Evolutionary conservation across 2,888 invertebrate genomes (phyloP), one percentile per base, ranked within the genome.

Genomic region (Temnothorax rugatulus): DNA sequence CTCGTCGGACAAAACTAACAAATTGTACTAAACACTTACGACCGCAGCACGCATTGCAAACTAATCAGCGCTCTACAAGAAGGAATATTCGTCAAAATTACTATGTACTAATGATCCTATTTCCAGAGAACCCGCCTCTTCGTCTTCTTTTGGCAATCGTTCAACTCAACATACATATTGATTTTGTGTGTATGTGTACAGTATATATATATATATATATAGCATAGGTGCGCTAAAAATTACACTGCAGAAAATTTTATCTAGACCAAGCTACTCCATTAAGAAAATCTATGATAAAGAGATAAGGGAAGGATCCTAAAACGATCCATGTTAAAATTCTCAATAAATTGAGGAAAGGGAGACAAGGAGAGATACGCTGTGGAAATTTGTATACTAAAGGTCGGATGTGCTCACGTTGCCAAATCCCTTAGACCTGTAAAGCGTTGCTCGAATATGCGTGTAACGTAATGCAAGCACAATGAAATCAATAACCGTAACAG

Each of bases 61-160:
- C 77, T 83, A 83, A 83, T 83, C 59, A 66, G 77, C 66, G 64
- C 57, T 77, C 82, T 75, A 77, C 77, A 38, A 77, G 38, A 50
- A 34, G 66, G n/a, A 57, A 64, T 66, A 54, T 75, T 75, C 75
- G 41, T 64, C 29, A 63, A 73, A 64, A 68, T 77, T 25, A 54
- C 77, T 77, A 54, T 21, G 15, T 38, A 76, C 66, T 77, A 77
- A 77, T 68, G 54, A 13, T 29, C 77, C 68, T 77, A 77, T 68
- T 77, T 68, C 77, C 29, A 29, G 68, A 68, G 77, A 77, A 54
- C 25, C 68, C 41, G n/a, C 54, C 41, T 50, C 21, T 13, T 15
- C 47, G 9, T 68, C 68, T 52, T 41, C 68, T 13, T 41, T 18
- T 54, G 54, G 68, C 68, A 68, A 68, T 68, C 25, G 66, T 76